Percentiles rank a stretch among this genome's conserved stretches.
Evolutionary conservation across 2,888 invertebrate genomes (phyloP).

Genomic region (Macropis europaea): DNA sequence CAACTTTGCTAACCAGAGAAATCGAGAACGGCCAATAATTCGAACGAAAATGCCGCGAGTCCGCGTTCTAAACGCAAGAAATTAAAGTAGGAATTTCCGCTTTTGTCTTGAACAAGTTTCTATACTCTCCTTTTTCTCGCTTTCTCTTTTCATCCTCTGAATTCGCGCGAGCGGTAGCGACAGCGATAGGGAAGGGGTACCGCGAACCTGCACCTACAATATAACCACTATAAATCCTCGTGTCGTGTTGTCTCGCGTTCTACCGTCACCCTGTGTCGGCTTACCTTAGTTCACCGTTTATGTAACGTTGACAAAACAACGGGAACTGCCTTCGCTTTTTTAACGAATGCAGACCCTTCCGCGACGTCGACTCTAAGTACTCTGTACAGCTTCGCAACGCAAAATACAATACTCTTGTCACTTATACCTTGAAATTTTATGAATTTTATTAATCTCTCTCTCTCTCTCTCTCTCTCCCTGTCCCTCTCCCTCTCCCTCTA

Average conservation of each 20-base stretch:
- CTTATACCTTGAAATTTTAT: constrained; percentile 3
- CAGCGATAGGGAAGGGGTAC: too few species aligned
- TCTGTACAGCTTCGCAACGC: neutral
- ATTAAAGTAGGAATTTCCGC: constrained; percentile 41
- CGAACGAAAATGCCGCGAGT: neutral
- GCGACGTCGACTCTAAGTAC: too few species aligned
- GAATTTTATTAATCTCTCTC: constrained; percentile 7
- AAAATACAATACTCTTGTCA: neutral
- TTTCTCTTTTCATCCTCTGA: constrained; percentile 40
- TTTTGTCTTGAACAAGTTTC: constrained; percentile 33
- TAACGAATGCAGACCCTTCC: neutral
- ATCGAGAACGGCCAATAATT: too few species aligned
- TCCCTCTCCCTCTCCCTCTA: neutral
- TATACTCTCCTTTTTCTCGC: constrained; percentile 31
- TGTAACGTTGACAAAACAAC: constrained; percentile 20
- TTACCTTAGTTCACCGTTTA: constrained; percentile 6
- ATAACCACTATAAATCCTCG: constrained; percentile 20
- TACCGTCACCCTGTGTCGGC: neutral
- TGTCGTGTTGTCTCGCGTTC: constrained; percentile 2
- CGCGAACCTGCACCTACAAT: constrained; percentile 19
- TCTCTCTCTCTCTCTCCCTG: neutral
- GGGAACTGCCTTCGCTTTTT: constrained; percentile 8
- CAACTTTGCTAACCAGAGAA: too few species aligned
- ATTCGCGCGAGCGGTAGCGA: constrained; percentile 10
- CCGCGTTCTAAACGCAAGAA: neutral